Evolutionary conservation across 2,888 invertebrate genomes (phyloP).

Genomic region (Cryptus armator): DNA sequence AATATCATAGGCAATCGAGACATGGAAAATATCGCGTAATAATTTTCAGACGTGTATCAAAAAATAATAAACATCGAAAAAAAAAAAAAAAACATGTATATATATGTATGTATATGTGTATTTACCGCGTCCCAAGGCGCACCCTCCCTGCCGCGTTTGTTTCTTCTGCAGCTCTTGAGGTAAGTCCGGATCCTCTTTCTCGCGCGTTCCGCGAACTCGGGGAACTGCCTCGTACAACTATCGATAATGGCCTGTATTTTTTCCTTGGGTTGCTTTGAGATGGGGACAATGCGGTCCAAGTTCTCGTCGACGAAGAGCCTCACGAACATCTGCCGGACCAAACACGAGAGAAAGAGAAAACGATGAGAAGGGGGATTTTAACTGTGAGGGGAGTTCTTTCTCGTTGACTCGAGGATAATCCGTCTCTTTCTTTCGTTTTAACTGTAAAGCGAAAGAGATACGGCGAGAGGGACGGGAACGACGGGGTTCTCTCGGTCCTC

Average conservation of each 20-base stretch:
- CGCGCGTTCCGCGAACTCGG: constrained; percentile 97
- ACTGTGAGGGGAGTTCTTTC: constrained; percentile 15
- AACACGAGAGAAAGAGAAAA: constrained; percentile 45
- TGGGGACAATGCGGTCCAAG: constrained; percentile 97
- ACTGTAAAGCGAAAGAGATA: constrained; percentile 30
- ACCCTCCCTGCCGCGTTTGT: constrained; percentile 95
- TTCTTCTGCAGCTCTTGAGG: constrained; percentile 97
- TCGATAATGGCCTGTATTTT: constrained; percentile 99
- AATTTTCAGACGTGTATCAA: not conserved
- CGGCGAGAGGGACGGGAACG: constrained; percentile 19
- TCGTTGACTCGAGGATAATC: constrained; percentile 24
- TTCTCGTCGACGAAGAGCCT: constrained; percentile 98
- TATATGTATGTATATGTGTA: constrained; percentile 69
- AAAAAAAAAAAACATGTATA: constrained; percentile 17
- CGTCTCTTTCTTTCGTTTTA: constrained; percentile 32
- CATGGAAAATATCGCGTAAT: not conserved
- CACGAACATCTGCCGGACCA: constrained; percentile 94
- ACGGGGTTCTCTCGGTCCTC: constrained; percentile 21
- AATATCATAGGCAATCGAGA: not conserved
- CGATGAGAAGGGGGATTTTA: constrained; percentile 31
- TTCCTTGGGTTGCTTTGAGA: constrained; percentile 98
- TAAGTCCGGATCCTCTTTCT: constrained; percentile 98
- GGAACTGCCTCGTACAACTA: constrained; percentile 98
- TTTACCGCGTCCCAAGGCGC: constrained; percentile 95
- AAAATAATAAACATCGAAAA: no score